Evolutionary conservation across 92 coral and sea anemone genomes (phyloP), one percentile per base, ranked within the genome.

Genomic region (Actinernus sp.): DNA sequence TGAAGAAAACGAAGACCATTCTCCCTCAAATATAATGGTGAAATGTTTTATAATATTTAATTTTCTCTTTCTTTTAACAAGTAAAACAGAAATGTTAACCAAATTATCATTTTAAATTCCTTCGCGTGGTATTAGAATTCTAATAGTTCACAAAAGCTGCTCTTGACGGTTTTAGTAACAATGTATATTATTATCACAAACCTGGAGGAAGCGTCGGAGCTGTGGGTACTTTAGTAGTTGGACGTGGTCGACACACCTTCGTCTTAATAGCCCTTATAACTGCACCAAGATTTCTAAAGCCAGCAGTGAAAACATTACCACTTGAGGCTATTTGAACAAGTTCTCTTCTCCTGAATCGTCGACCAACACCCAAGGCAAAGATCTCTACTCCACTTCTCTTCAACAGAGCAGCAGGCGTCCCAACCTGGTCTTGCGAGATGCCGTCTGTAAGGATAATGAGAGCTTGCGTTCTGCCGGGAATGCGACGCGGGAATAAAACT

Each of bases 371-470:
- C 32, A 90, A 8, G 24, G 63, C 52, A 5, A 45, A 6, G 4
- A 45, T 45, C 27, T 59, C 52, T 5, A 54, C 87, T 12, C 83
- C 74, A 21, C 36, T 28, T 24, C 50, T 45, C 37, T 59, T 67
- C 38, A 86, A 79, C 19, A 20, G 13, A 25, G 45, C 57, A 3
- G 92, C 65, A 14, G 76, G 63, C 13, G 12, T 30, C 23, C 71
- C 27, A 1, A 86, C 87, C 17, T 58, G 23, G 58, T 86, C 92
- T 4, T 26, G 30, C 9, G 92, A 86, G 18, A 31, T 68, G 4
- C 92, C 92, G 48, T 75, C 87, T 0, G 92, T 73, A 34, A 86
- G 38, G 6, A 86, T 58, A 22, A 79, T 21, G 19, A 86, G 47
- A 18, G 71, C 79, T 20, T 84, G 62, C 26, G 63, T 76, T 26